A percentile compares a stretch with the other conserved stretches of the same genome.
Conservation (phyloP, 2,888 invertebrate species). For the Lithophane semibrunnea region DNA sequence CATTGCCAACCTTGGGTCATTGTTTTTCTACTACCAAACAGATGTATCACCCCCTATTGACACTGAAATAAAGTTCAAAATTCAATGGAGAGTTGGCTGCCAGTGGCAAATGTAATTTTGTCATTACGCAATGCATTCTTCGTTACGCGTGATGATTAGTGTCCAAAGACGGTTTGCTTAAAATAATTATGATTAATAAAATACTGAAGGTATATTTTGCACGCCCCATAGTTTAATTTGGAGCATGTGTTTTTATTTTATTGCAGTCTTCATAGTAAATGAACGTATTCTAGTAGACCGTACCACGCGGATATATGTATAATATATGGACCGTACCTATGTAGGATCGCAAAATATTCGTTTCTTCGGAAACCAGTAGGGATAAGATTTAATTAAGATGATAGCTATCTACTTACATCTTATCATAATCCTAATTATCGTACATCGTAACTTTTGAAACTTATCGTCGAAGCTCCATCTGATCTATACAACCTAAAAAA, state of each 20-base stretch:
- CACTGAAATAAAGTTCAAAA: slow-evolving; percentile 16
- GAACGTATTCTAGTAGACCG: too few species aligned
- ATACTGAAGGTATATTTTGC: slow-evolving; percentile 13
- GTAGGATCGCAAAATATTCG: not conserved
- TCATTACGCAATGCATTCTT: slow-evolving; percentile 73
- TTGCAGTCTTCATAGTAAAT: not conserved
- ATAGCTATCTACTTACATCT: too few species aligned
- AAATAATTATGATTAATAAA: slow-evolving; percentile 54
- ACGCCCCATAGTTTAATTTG: slow-evolving; percentile 43
- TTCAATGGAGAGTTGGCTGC: slow-evolving; percentile 26
- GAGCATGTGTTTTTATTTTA: slow-evolving; percentile 19
- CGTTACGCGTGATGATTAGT: slow-evolving; percentile 75
- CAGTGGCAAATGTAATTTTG: slow-evolving; percentile 17
- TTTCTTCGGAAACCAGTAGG: not conserved
- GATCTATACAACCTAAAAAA: not conserved
- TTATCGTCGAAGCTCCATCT: not conserved
- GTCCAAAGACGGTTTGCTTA: slow-evolving; percentile 45
- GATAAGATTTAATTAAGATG: too few species aligned
- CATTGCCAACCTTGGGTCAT: slow-evolving; percentile 66
- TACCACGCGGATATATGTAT: too few species aligned
- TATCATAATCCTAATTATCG: not conserved
- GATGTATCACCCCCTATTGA: not conserved
- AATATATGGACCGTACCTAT: too few species aligned
- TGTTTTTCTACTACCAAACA: slow-evolving; percentile 22
- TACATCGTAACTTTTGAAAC: not conserved